These are phyloP conservation scores for Diuraphis noxia DNA, from an alignment of 1,140 invertebrate species.

Conservation along the genomic window DNA sequence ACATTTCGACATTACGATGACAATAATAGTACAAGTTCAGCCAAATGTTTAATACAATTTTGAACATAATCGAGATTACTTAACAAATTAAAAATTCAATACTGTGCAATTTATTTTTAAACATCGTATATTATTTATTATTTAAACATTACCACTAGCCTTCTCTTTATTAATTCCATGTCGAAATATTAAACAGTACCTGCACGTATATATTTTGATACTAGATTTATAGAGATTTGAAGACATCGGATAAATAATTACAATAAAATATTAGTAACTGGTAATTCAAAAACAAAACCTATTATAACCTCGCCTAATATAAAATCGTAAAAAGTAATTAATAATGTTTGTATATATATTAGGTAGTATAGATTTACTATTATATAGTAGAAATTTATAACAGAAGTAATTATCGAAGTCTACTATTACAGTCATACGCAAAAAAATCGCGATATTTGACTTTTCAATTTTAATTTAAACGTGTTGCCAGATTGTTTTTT, in stretches of 20 bases:
- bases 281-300: background rate
- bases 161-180: background rate
- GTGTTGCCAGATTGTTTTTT: background rate
- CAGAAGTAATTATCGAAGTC: background rate
- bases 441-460: background rate
- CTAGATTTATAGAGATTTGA: background rate
- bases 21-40: constrained; percentile 46
- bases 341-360: background rate
- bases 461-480: background rate
- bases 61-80: constrained; percentile 15
- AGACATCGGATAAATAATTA: background rate
- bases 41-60: constrained; percentile 8
- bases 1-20: constrained; percentile 42
- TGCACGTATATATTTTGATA: background rate
- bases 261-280: background rate
- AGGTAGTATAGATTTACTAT: background rate
- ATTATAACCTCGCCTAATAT: background rate
- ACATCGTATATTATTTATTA: background rate
- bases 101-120: background rate
- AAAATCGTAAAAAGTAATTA: background rate
- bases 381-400: background rate
- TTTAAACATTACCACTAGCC: background rate
- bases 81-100: constrained; percentile 6
- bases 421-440: background rate
- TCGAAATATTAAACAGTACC: background rate